These are phyloP conservation scores for Pelecanoides urinatrix DNA, from an alignment of 2,113 vertebrate genomes.

Conservation along the genomic window DNA sequence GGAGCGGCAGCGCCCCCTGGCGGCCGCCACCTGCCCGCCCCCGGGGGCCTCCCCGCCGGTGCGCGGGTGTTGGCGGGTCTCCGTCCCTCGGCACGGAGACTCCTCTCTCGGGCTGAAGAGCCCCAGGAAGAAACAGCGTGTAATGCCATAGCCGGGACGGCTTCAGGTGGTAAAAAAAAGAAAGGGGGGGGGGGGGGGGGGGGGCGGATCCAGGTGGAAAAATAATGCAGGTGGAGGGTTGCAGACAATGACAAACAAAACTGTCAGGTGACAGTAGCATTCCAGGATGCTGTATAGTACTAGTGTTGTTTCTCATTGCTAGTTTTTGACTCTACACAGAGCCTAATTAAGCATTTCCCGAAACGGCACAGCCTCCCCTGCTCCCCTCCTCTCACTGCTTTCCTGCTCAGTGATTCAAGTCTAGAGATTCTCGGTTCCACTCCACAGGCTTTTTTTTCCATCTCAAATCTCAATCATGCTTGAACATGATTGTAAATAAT, in stretches of 20 bases:
- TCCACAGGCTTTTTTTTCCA: background rate
- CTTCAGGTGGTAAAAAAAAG: background rate
- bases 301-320: background rate
- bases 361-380: fast-evolving
- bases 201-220: background rate
- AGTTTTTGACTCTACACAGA: background rate
- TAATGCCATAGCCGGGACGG: fast-evolving
- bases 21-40: background rate
- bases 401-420: background rate
- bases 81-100: too few relatives aligned
- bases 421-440: background rate
- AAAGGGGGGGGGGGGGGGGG: fast-evolving
- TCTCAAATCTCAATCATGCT: background rate
- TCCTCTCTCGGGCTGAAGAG: background rate
- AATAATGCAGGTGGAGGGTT: background rate
- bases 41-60: too few relatives aligned
- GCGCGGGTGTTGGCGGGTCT: fast-evolving
- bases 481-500: background rate
- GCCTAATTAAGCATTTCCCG: background rate
- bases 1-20: background rate
- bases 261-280: background rate
- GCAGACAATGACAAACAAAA: too few relatives aligned
- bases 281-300: fast-evolving
- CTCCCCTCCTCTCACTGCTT: background rate
- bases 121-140: background rate